Base-by-base conservation (phyloP, 2,113 vertebrate genomes). In the Cottus gobio region DNA sequence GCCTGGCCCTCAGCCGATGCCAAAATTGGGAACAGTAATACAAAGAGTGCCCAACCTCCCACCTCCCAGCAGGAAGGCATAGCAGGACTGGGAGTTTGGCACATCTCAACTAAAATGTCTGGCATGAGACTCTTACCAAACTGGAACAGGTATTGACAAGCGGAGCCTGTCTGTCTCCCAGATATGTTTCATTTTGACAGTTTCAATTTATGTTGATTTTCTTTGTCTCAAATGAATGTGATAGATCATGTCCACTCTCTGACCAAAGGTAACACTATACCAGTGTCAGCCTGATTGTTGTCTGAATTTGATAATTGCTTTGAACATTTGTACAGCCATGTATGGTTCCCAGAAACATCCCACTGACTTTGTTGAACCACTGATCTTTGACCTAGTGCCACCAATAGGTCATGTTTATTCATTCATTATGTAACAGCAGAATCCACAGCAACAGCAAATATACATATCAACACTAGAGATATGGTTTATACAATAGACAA, bases 101-200 rank as follows among this genome's bases (percentile, higher is more conserved):
- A 68, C 70, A 65, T 71, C 24, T 71, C 24, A 54, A 71, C 37
- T 75, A 42, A 87, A 86, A 85, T 82, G 73, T 60, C 65, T 89
- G 79, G 74, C 62, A 71, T 70, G 77, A 86, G 76, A 58, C 13
- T 71, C 39, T 28, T 4, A 4, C 61, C 74, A 63, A 84, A 44
- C 39, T 34, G 46, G 39, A 79, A 75, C 82, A 80, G 71, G 83
- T 70, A 85, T 60, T 20, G 72, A 89, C 89, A 86, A 79, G 87
- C 65, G 42, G 69, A 63, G 72, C 7, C 46, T 79, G 8, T 54
- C 63, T 63, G 39, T 10, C 66, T 77, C 34, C 16, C 39, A 58
- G 44, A 22, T 39, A 28, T 42, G 46, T 66, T 62, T 82, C 46
- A 36, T 64, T 75, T 77, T 26, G 10, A 58, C 28, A 18, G 24